Percentiles rank a stretch among this genome's conserved stretches.
Conservation (phyloP, 1,140 invertebrate genomes). For the Apocrypta bakeri region DNA sequence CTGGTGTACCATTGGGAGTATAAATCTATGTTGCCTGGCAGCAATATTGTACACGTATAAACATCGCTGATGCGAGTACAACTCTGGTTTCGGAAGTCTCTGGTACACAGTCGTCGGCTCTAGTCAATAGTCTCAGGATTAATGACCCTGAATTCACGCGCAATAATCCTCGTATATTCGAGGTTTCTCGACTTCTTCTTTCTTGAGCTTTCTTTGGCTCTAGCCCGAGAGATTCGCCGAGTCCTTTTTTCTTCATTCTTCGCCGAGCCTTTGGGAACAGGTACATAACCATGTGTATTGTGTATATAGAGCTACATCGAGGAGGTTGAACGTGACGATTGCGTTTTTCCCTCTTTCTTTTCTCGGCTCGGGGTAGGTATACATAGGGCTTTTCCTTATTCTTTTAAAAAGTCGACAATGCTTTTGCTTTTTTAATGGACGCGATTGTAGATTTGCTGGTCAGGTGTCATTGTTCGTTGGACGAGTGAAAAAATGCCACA, state of each 20-base stretch:
- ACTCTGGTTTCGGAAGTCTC: no score
- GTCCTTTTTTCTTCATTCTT: background rate
- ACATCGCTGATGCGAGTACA: no score
- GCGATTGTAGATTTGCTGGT: background rate
- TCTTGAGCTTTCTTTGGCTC: background rate
- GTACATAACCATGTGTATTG: no score
- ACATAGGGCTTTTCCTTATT: background rate
- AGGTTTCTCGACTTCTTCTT: background rate
- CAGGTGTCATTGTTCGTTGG: background rate
- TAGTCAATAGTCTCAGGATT: background rate
- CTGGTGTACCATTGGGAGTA: no score
- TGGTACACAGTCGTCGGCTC: background rate
- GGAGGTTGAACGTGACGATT: slow-evolving; percentile 38
- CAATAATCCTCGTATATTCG: slow-evolving; percentile 14
- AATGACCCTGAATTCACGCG: slow-evolving; percentile 16
- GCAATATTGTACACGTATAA: no score
- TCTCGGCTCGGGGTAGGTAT: background rate
- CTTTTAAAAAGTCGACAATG: background rate
- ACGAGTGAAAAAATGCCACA: background rate
- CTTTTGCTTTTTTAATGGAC: slow-evolving; percentile 9
- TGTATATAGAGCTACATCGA: background rate
- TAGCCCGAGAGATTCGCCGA: background rate
- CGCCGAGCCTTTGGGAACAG: background rate
- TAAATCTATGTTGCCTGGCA: no score
- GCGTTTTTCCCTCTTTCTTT: slow-evolving; percentile 17